Base-by-base conservation (phyloP, 1,140 invertebrate genomes). In the Elysia chlorotica region DNA sequence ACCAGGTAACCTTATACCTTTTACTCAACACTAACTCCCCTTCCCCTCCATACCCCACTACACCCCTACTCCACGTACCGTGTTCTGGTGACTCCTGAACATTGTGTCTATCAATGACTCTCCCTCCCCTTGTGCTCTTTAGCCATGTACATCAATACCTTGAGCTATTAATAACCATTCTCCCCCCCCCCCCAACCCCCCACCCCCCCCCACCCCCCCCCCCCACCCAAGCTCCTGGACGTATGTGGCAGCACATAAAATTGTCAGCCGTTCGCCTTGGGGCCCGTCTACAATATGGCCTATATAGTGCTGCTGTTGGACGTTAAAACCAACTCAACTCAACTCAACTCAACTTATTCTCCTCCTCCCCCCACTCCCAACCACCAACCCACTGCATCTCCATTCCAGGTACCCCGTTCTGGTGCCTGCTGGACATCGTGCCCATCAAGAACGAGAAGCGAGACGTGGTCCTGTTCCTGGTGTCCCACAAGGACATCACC, bases 401-500 rank as follows among this genome's bases (percentile, higher is more conserved):
- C 41, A 36, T 48, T 72, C 48, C 89, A 97, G 96, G 94, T 76
- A 92, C 91, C 74, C 92, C 94, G 37, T 99, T 99, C 87, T 96
- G 95, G 93, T 99, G 96, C 88, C 90, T 98, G 74, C 91, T 99
- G 88, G 96, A 99, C 88, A 97, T 99, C 85, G 96, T 98, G 53
- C 96, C 96, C 81, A 99, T 99, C 88, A 98, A 98, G 89, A 99
- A 99, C 90, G 96, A 99, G 86, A 98, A 98, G 87, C 91, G 95
- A 74, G 95, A 98, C 90, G 96, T 98, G 78, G 96, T 99, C 0
- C 90, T 99, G 68, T 98, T 97, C 84, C 90, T 99, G 79, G 96
- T 95, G 61, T 98, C 96, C 0, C 96, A 97, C 90, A 99, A 99
- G 89, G 96, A 98, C 87, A 96, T 98, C 86, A 96, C 95, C 31